phyloP scores from a whole-genome alignment of 2,888 invertebrate species.

The Machimus atricapillus region DNA sequence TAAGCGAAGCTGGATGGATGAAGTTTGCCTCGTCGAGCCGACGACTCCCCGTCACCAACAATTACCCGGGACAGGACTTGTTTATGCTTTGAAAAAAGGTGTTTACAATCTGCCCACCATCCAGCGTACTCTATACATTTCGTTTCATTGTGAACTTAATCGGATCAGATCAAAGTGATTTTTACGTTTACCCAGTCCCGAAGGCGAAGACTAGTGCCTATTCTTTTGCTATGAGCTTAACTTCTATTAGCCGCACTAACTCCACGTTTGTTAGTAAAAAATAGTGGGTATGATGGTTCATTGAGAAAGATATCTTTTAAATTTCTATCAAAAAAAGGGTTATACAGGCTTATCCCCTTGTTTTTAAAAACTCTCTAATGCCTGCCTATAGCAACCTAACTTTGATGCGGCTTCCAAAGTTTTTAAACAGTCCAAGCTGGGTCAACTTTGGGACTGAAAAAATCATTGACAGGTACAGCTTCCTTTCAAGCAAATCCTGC shows the following conservation, averaged over 20 bases:
- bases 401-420: too few species aligned
- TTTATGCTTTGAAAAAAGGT: neutral
- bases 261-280: neutral
- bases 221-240: neutral
- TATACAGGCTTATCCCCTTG: neutral
- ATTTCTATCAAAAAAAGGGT: neutral
- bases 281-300: neutral
- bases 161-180: neutral
- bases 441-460: too few species aligned
- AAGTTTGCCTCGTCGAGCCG: neutral
- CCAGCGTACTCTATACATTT: neutral
- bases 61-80: neutral
- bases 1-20: neutral
- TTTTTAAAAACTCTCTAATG: neutral
- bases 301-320: neutral
- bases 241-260: neutral
- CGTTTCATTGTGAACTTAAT: neutral
- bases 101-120: neutral
- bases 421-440: too few species aligned
- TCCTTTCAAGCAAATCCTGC: too few species aligned
- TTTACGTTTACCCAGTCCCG: neutral
- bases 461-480: too few species aligned
- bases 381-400: too few species aligned
- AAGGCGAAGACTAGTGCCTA: neutral
- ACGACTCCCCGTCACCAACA: neutral